Base-by-base conservation (phyloP, 1,140 invertebrate species). In the Sycophaga agraensis region DNA sequence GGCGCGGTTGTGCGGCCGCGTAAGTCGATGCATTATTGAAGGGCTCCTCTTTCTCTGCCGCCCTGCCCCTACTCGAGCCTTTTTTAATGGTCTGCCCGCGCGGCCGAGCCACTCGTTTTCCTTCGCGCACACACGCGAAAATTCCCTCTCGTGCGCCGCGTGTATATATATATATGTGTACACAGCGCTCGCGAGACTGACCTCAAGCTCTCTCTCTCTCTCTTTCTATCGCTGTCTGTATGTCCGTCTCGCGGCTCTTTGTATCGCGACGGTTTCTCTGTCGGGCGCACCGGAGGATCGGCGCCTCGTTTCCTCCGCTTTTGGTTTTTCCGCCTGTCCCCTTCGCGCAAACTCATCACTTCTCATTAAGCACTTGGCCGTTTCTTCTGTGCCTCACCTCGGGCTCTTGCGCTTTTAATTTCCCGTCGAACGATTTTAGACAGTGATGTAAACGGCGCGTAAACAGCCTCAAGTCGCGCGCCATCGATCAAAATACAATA, bases 11-110 rank as follows among this genome's bases (percentile, higher is more conserved):
- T 55, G 66, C 58, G 50, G 51, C 59, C 34, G 22, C n/a, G 55
- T 57, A 48, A 56, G 57, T 55, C 57, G 39, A 66, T 68, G 63
- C 43, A 66, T 58, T 68, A 64, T 63, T 63, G 60, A 65, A 60
- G 59, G 55, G 59, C 50, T 51, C 63, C 68, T 71, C 64, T 62
- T 19, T 21, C 17, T 21, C 2, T 46, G 9, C 39, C n/a, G 34
- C 43, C 14, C 14, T 59, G 40, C n/a, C 26, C 46, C 21, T 22
- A 2, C 58, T 35, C 53, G 12, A 5, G 8, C 21, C 46, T 28
- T 42, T 24, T 55, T 55, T 45, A 45, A 56, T 45, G 35, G 39
- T 55, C 24, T n/a, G n/a, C n/a, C 14, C 34, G n/a, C 16, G 1
- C 8, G 16, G 17, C 8, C n/a, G 35, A 21, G 28, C 11, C 24